Evolutionary conservation across 2,797 vertebrate species (phyloP).

Genomic region (Florisuga fusca): DNA sequence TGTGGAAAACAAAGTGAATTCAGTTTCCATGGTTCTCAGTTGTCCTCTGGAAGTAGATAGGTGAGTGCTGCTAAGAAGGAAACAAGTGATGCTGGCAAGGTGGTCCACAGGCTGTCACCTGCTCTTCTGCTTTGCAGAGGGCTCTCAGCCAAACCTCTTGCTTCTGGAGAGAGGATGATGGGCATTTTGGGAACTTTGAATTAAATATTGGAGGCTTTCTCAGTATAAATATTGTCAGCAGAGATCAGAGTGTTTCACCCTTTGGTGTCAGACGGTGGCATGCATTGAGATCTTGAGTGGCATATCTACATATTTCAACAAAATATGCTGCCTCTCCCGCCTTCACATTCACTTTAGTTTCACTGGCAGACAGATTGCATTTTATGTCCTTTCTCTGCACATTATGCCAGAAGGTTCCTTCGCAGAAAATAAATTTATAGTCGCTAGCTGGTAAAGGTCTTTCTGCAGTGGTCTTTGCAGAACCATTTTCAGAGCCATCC

Average conservation of each 20-base stretch:
- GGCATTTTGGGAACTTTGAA: neutral
- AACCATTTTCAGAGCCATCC: neutral
- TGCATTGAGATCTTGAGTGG: neutral
- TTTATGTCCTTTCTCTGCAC: slow-evolving; percentile 59
- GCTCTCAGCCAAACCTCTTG: neutral
- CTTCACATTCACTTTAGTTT: slow-evolving; percentile 31
- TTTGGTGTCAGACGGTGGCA: neutral
- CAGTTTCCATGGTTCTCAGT: neutral
- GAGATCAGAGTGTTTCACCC: slow-evolving; percentile 35
- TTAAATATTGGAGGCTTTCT: neutral
- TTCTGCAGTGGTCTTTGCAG: neutral
- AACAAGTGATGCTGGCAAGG: neutral
- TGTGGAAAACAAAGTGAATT: neutral
- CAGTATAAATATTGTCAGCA: neutral
- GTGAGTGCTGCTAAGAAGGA: neutral
- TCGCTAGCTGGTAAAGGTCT: slow-evolving; percentile 52
- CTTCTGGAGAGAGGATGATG: neutral
- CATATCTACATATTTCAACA: slow-evolving; percentile 62
- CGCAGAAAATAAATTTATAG: slow-evolving; percentile 62
- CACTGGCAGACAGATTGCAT: slow-evolving; percentile 59
- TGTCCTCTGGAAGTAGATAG: neutral
- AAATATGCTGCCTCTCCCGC: slow-evolving; percentile 37
- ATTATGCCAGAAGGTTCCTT: slow-evolving; percentile 58
- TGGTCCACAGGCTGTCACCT: neutral
- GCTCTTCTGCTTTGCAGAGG: neutral